phyloP scores from a whole-genome alignment of 1,140 invertebrate species.

The Chelonus insularis region DNA sequence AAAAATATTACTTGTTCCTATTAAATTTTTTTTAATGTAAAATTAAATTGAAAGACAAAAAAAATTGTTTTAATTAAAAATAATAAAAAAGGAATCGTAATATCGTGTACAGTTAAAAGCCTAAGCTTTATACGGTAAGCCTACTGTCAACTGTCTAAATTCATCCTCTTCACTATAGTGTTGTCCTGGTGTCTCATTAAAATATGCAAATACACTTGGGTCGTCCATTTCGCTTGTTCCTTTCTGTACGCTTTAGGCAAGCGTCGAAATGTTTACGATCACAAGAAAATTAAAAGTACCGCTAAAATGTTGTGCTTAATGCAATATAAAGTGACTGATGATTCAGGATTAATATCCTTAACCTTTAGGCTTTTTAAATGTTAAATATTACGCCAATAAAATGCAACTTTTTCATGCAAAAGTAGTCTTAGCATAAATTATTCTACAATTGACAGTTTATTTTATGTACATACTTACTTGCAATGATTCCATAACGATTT shows the following conservation, averaged over 20 bases:
- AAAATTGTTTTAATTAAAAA: neutral
- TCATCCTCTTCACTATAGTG: constrained; percentile 23
- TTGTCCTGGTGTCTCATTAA: constrained; percentile 55
- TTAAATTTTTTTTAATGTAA: too few relatives aligned
- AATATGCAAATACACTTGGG: constrained; percentile 56
- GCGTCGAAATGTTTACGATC: constrained; percentile 59
- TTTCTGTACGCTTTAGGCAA: constrained; percentile 26
- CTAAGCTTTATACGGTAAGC: neutral
- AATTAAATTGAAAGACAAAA: neutral
- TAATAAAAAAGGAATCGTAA: neutral
- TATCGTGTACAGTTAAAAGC: neutral
- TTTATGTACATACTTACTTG: constrained; percentile 16
- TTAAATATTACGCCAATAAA: too few relatives aligned
- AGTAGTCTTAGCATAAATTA: constrained; percentile 2
- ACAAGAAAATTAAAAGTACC: constrained; percentile 57
- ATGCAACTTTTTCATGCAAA: neutral
- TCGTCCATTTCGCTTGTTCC: constrained; percentile 24
- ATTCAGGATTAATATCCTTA: too few relatives aligned
- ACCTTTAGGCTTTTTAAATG: too few relatives aligned
- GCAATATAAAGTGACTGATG: constrained; percentile 19
- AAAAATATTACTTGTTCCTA: too few relatives aligned
- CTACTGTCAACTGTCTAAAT: constrained; percentile 11
- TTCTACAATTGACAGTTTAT: neutral
- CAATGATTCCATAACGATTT: constrained; percentile 52
- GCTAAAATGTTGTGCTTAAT: constrained; percentile 55